Base-by-base conservation (phyloP, 2,113 vertebrate species). In the Pseudonaja textilis region DNA sequence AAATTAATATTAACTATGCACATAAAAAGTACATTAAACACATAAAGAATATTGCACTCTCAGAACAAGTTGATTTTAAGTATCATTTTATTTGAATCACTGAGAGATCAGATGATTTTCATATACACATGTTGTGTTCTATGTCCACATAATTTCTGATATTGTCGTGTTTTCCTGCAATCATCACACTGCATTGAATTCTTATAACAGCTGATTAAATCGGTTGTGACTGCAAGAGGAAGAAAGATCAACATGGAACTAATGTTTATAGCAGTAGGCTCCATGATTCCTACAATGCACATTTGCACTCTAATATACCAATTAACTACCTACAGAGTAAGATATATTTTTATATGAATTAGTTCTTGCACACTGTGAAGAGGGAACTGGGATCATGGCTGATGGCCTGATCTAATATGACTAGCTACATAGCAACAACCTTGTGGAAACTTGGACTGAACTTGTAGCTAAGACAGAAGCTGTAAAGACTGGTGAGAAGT, bases 401-500 rank as follows among this genome's bases (percentile, higher is more conserved):
- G 34, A 81, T 25, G 85, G 12, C 47, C 85, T 50, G 85, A 52
- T 42, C 74, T 81, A 81, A 81, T 81, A 81, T 34, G 74, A 81
- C 74, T 81, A 81, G 74, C 74, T 88, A 42, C 54, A 12, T 23
- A 56, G 16, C 29, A 89, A 56, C n/a, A 56, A 23, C 54, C 22
- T 55, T 89, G 87, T 12, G 20, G 74, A 59, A 34, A 42, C 56
- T 69, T n/a, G 20, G 50, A 52, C 8, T 54, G 85, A 34, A 85
- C n/a, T 54, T 54, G 16, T 1, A 87, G 61, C 59, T 14, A 0
- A 9, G 1, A 0, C 61, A 59, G 11, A 2, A 42, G 18, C n/a
- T 10, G 0, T 20, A 89, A 86, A 56, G 25, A 86, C 47, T 12
- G 0, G 10, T 0, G 88, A 87, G 26, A 2, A 87, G 89, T 93